Conservation (phyloP, 2,113 vertebrate genomes). For the Atractosteus spatula region DNA sequence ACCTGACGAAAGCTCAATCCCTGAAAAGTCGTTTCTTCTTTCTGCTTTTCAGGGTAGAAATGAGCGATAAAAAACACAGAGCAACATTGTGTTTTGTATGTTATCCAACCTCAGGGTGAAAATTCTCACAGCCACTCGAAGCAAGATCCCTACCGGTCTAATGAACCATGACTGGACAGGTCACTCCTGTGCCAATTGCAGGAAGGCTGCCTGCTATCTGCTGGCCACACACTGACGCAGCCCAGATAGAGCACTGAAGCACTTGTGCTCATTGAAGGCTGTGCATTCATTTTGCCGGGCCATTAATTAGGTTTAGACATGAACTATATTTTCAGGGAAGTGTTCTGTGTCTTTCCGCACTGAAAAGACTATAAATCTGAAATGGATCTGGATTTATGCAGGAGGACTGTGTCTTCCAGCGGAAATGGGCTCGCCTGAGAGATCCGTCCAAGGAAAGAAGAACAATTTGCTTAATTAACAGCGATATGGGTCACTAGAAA, state of each 20-base stretch:
- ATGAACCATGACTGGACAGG: too few species aligned
- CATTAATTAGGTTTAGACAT: neutral
- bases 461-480: conserved; percentile 41
- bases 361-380: conserved; percentile 25
- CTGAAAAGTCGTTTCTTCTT: too few species aligned
- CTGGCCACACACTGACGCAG: conserved; percentile 22
- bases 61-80: too few species aligned
- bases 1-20: too few species aligned
- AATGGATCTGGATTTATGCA: conserved; percentile 27
- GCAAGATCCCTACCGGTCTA: too few species aligned
- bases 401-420: conserved; percentile 14
- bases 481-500: conserved; percentile 39
- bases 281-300: neutral
- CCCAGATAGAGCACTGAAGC: neutral
- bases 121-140: too few species aligned
- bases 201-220: neutral
- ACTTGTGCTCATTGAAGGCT: conserved; percentile 1
- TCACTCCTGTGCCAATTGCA: neutral
- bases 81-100: too few species aligned
- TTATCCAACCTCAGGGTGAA: too few species aligned
- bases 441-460: conserved; percentile 29
- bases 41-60: too few species aligned
- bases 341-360: conserved; percentile 20
- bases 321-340: neutral
- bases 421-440: conserved; percentile 21